Conservation (phyloP, 1,140 invertebrate genomes). For the Drosophila nigromelanica region DNA sequence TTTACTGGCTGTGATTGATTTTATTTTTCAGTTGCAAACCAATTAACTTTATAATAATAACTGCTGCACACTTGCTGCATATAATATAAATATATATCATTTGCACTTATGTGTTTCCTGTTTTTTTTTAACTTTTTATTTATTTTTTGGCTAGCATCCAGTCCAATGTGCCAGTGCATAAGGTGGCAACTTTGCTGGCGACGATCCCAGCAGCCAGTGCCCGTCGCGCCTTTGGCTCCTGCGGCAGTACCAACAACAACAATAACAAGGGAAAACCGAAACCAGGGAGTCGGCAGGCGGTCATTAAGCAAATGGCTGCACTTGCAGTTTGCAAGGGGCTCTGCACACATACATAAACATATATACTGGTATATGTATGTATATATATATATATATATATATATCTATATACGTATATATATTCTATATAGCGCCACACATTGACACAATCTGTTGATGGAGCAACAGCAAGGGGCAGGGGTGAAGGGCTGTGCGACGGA, state of each 20-base stretch:
- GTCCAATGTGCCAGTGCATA: slow-evolving; percentile 58
- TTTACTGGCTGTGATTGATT: too few relatives aligned
- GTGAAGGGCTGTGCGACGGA: slow-evolving; percentile 45
- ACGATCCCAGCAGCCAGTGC: slow-evolving; percentile 22
- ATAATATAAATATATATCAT: too few relatives aligned
- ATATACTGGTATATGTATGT: slow-evolving; percentile 27
- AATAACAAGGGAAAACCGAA: slow-evolving; percentile 28
- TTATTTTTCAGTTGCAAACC: too few relatives aligned
- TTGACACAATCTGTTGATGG: slow-evolving; percentile 56
- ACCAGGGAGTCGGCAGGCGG: slow-evolving; percentile 62
- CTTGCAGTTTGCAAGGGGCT: slow-evolving; percentile 63
- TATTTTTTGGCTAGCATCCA: slow-evolving; percentile 48
- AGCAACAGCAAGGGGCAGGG: neutral
- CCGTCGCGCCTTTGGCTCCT: slow-evolving; percentile 38
- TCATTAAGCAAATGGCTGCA: slow-evolving; percentile 81
- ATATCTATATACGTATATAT: slow-evolving; percentile 26
- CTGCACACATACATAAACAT: slow-evolving; percentile 11
- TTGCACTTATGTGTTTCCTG: too few relatives aligned
- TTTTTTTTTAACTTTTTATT: slow-evolving; percentile 51
- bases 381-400: slow-evolving; percentile 27
- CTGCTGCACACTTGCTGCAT: too few relatives aligned
- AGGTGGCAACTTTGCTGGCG: slow-evolving; percentile 57
- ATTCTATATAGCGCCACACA: slow-evolving; percentile 43
- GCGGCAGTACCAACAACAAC: slow-evolving; percentile 14
- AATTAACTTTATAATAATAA: too few relatives aligned